Evolutionary conservation across 2,888 invertebrate species (phyloP), one percentile per base, ranked within the genome.

Genomic region (Andricus quercusramuli): DNA sequence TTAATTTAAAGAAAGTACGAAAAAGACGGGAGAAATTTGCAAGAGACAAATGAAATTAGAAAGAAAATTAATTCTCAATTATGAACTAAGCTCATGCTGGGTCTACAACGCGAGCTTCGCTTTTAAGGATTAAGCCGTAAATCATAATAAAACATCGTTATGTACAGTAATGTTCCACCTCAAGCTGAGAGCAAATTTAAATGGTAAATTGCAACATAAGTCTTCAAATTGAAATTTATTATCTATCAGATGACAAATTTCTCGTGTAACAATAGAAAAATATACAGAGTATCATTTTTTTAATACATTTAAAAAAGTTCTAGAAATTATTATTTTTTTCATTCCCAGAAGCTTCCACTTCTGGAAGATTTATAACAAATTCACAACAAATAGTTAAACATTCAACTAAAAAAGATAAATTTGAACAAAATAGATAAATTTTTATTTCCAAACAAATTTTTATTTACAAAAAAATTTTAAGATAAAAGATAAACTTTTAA

Each of bases 91-190:
- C 51, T 37, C 13, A 56, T 29, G 25, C 25, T 15, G 13, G 15
- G 15, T 56, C 51, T 74, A n/a, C 44, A 15, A 15, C 41, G 29
- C 29, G 22, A 20, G 22, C 13, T 32, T n/a, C 56, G 51, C 47
- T 32, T 51, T 47, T 74, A 32, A 29, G 74, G 51, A 74, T 74
- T 74, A 74, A 51, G 70, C 32, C 44, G 47, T 51, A 32, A 74
- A 56, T 56, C 32, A 47, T 32, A 51, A 22, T 51, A 37, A 56
- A 74, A 74, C 32, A 20, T 74, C 37, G n/a, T 56, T 56, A 56
- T 17, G 22, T 5, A 15, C 25, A 17, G 13, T 13, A 51, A 70
- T 47, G 44, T 70, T 47, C 1, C 37, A 1, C 11, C 9, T 9
- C 13, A 56, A 74, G 20, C 0, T 56, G 11, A 68, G n/a, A 4